These are phyloP conservation scores for Plebejus argus DNA, from an alignment of 2,888 invertebrate species.

Conservation along the genomic window DNA sequence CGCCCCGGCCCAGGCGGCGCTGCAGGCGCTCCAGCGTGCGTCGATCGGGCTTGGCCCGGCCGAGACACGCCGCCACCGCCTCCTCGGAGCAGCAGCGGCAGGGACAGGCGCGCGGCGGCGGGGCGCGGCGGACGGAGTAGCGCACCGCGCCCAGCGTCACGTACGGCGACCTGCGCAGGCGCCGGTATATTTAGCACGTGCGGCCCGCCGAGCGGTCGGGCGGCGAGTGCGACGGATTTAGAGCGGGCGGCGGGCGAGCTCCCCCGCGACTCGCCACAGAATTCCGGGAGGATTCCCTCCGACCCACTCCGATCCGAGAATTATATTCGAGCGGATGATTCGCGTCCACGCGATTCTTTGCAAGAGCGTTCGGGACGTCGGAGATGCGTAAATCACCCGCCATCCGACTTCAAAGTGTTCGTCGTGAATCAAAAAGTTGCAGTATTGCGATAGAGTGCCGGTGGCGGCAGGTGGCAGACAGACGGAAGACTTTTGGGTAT, in stretches of 20 bases:
- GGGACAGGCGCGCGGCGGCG: slow-evolving; percentile 80
- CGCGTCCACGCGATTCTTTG: slow-evolving; percentile 52
- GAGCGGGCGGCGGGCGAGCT: slow-evolving; percentile 64
- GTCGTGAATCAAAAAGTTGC: slow-evolving; percentile 35
- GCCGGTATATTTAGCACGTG: slow-evolving; percentile 61
- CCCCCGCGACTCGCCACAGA: slow-evolving; percentile 65
- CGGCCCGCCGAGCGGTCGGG: slow-evolving; percentile 66
- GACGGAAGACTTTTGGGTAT: slow-evolving; percentile 70
- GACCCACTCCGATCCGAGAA: slow-evolving; percentile 65
- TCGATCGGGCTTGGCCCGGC: slow-evolving; percentile 76
- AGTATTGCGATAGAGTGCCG: slow-evolving; percentile 42
- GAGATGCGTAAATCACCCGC: slow-evolving; percentile 39
- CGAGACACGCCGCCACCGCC: slow-evolving; percentile 77
- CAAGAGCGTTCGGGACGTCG: slow-evolving; percentile 49
- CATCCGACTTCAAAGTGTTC: slow-evolving; percentile 46
- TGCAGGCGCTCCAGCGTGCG: slow-evolving; percentile 92
- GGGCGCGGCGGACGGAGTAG: slow-evolving; percentile 85
- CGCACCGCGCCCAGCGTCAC: slow-evolving; percentile 86
- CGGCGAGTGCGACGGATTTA: slow-evolving; percentile 76
- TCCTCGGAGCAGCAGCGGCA: slow-evolving; percentile 81
- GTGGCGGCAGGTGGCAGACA: slow-evolving; percentile 65
- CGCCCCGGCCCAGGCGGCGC: slow-evolving; percentile 85
- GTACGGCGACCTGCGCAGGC: slow-evolving; percentile 78
- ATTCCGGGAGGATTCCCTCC: slow-evolving; percentile 78
- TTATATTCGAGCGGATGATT: slow-evolving; percentile 66